These are phyloP conservation scores for Cerceris ruficornis DNA, from an alignment of 2,888 invertebrate genomes.

Conservation along the genomic window DNA sequence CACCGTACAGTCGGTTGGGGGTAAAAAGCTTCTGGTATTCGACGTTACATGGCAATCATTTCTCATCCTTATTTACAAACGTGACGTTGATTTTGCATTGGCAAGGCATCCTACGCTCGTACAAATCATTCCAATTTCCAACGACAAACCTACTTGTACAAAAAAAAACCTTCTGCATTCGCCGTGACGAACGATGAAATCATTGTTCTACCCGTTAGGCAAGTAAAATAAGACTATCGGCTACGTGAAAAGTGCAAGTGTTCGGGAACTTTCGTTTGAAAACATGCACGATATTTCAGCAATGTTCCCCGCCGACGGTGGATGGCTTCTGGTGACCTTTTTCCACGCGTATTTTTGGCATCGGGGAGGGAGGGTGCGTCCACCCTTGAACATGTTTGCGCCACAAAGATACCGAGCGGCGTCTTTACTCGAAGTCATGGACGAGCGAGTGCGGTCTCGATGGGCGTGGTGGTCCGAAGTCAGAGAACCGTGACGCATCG, in stretches of 20 bases:
- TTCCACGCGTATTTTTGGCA: conserved; percentile 54
- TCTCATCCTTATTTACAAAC: conserved; percentile 24
- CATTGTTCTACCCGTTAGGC: too few species aligned
- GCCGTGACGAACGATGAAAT: too few species aligned
- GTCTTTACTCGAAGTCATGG: conserved; percentile 75
- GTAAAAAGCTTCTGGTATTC: conserved; percentile 62
- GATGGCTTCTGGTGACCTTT: conserved; percentile 15
- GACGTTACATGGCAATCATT: conserved; percentile 52
- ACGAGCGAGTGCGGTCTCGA: conserved; percentile 76
- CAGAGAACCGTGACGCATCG: conserved; percentile 71
- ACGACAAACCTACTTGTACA: too few species aligned
- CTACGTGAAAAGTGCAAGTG: too few species aligned
- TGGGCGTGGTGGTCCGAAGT: conserved; percentile 77
- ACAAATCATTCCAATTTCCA: too few species aligned
- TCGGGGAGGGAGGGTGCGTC: conserved; percentile 12
- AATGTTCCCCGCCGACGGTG: conserved; percentile 14
- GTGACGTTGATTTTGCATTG: background rate
- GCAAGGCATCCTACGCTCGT: too few species aligned
- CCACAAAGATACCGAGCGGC: conserved; percentile 29
- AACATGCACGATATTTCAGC: conserved; percentile 13
- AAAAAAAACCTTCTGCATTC: too few species aligned
- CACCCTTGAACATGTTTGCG: conserved; percentile 25
- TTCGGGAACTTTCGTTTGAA: background rate
- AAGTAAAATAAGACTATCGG: too few species aligned
- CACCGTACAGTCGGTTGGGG: conserved; percentile 47